Conservation (phyloP, 2,888 invertebrate genomes). For the Trichogramma evanescens region DNA sequence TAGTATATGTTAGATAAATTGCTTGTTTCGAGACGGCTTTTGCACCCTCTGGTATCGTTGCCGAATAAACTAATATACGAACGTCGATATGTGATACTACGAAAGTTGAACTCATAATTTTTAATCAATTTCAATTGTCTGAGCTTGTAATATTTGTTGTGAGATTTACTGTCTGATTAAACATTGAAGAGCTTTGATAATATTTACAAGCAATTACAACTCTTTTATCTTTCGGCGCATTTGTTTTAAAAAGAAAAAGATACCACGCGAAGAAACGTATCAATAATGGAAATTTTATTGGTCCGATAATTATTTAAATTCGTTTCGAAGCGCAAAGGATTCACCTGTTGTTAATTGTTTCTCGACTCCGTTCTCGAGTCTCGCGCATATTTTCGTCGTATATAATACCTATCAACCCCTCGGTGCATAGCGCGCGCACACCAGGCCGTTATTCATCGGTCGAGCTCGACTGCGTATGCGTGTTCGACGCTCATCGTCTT, state of each 20-base stretch:
- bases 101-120: too few relatives aligned
- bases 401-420: background rate
- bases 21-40: too few relatives aligned
- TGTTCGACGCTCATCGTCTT: slow-evolving; percentile 39
- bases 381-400: slow-evolving; percentile 14
- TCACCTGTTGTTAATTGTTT: slow-evolving; percentile 37
- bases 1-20: too few relatives aligned
- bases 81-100: too few relatives aligned
- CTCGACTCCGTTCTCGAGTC: slow-evolving; percentile 1
- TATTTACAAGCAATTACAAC: too few relatives aligned
- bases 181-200: too few relatives aligned
- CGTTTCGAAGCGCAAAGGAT: slow-evolving; percentile 15
- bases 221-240: background rate
- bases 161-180: too few relatives aligned
- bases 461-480: slow-evolving; percentile 32
- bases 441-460: slow-evolving; percentile 30
- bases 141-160: too few relatives aligned
- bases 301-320: background rate
- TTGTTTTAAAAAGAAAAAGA: background rate
- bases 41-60: too few relatives aligned
- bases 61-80: too few relatives aligned
- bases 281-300: background rate
- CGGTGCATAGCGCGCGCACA: background rate
- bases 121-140: too few relatives aligned
- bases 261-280: background rate